Conservation (phyloP, 2,113 vertebrate genomes). For the Elanus axillaris region DNA sequence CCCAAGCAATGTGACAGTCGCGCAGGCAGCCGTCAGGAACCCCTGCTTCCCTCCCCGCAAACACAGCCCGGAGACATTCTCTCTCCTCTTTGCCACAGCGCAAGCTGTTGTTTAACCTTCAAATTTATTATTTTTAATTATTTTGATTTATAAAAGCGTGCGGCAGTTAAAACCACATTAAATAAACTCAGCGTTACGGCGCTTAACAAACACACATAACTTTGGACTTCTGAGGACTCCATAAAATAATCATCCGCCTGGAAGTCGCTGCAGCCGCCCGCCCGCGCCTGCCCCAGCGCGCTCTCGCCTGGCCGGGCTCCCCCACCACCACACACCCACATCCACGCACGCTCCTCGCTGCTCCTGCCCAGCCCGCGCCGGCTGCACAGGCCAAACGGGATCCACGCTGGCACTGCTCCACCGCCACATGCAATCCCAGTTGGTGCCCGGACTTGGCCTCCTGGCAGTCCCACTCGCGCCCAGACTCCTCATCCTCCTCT, state of each 20-base stretch:
- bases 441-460: neutral
- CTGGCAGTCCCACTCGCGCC: neutral
- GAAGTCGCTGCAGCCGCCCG: neutral
- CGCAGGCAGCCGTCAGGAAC: neutral
- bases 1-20: neutral
- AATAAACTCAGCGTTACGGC: constrained; percentile 78
- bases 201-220: constrained; percentile 77
- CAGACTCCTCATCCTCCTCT: neutral
- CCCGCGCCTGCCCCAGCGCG: neutral
- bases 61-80: constrained; percentile 28
- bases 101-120: constrained; percentile 78
- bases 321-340: neutral
- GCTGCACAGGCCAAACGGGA: neutral
- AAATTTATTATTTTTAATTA: constrained; percentile 91
- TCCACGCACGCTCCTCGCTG: neutral
- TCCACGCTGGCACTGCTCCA: neutral
- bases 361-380: neutral
- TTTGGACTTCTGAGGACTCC: constrained; percentile 71
- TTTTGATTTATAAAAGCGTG: constrained; percentile 86
- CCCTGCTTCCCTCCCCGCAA: neutral
- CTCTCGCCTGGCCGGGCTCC: neutral
- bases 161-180: constrained; percentile 81
- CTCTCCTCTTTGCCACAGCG: constrained; percentile 50
- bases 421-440: rapidly evolving
- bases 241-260: constrained; percentile 70